A percentile compares a stretch with the other conserved stretches of the same genome.
Evolutionary conservation across 2,113 vertebrate species (phyloP).

Genomic region (rabbit (Oryctolagus cuniculus)): DNA sequence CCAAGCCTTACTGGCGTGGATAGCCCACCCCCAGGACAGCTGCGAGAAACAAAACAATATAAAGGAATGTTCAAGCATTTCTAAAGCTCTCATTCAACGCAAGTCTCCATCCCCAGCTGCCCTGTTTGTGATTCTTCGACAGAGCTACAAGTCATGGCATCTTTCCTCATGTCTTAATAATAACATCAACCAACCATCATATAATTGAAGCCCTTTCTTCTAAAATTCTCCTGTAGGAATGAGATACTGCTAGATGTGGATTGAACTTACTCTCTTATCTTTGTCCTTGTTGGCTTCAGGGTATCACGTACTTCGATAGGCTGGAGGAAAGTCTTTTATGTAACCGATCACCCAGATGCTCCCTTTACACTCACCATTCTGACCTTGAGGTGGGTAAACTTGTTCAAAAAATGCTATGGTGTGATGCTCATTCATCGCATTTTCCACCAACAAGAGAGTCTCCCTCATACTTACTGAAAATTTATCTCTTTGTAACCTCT

Average conservation of each 20-base stretch:
- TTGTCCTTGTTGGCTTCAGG: not conserved
- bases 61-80: not conserved
- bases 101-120: not conserved
- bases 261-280: not conserved
- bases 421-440: not conserved
- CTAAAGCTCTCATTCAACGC: not conserved
- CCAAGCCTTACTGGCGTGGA: too few relatives aligned
- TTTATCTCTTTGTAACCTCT: not conserved
- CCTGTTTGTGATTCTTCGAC: not conserved
- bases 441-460: not conserved
- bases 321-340: not conserved
- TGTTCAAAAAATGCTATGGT: not conserved
- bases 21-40: not conserved
- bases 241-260: not conserved
- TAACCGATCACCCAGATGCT: not conserved
- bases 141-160: not conserved
- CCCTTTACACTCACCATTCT: not conserved
- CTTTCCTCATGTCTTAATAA: not conserved
- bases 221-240: not conserved
- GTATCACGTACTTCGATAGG: rapidly evolving
- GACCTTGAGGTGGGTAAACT: not conserved
- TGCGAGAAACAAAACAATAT: not conserved
- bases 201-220: not conserved
- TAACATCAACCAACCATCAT: not conserved
- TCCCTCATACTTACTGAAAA: not conserved